A percentile compares a stretch with the other conserved stretches of the same genome.
These are phyloP conservation scores for Tipula vernalis DNA, from an alignment of 2,888 invertebrate genomes.

Conservation along the genomic window DNA sequence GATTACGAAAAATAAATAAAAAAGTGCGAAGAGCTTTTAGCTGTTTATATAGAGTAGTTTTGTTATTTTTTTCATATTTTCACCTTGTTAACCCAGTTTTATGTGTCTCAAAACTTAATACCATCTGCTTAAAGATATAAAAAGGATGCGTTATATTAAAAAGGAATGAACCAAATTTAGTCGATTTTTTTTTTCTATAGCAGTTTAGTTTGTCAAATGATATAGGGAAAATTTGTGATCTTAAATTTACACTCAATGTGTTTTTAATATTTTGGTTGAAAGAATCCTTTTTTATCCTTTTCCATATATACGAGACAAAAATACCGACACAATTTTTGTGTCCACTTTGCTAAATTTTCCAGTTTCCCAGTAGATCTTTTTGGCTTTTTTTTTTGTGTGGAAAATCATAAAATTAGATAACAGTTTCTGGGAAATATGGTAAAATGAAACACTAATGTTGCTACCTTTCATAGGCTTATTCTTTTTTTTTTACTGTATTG, in stretches of 20 bases:
- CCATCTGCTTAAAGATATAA: not conserved
- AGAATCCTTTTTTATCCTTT: not conserved
- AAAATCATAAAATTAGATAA: not conserved
- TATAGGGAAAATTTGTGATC: not conserved
- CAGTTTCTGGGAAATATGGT: not conserved
- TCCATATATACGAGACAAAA: not conserved
- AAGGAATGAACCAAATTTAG: not conserved
- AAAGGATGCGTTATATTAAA: not conserved
- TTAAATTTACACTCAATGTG: slow-evolving; percentile 4
- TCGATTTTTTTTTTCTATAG: not conserved
- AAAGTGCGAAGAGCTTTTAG: not conserved
- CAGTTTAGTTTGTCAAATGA: too few relatives aligned
- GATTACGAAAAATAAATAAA: not conserved
- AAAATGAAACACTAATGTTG: not conserved
- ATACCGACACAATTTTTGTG: not conserved
- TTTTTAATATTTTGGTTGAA: not conserved
- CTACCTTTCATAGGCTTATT: not conserved
- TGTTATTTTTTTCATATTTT: not conserved
- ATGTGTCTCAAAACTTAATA: not conserved
- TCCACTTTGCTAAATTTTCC: not conserved
- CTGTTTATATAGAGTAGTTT: not conserved
- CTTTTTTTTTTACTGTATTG: not conserved
- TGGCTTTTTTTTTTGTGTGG: not conserved
- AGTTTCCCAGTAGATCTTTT: not conserved
- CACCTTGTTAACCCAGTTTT: not conserved